Base-by-base conservation (phyloP, 2,888 invertebrate genomes). In the Mystacides longicornis region DNA sequence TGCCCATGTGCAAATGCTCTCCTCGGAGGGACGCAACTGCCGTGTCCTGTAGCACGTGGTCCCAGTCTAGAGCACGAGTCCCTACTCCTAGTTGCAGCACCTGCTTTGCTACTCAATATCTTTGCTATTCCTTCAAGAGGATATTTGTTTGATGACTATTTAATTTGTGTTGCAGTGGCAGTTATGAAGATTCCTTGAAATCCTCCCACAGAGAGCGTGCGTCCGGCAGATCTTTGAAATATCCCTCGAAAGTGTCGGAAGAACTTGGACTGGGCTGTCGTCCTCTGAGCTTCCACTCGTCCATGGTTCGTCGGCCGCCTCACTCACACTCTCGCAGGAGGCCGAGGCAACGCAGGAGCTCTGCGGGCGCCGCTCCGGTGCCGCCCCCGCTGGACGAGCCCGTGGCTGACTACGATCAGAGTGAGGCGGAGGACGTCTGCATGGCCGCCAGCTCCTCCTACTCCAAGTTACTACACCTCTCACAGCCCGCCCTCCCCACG, bases 161-260 rank as follows among this genome's bases (percentile, higher is more conserved):
- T n/a, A n/a, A n/a, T n/a, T n/a, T n/a, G n/a, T n/a, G n/a, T 68
- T 68, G 54, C 70, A 83, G 81, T 65, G 86, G 86, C 70, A 89
- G 87, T 66, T 89, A 89, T 68, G 89, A 89, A 71, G 89, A 89
- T 66, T 89, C 89, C 0, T 71, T 89, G 42, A 89, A 89, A 67
- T 86, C 85, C 1, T 82, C 65, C 69, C 81, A 67, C 73, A 81
- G 69, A 59, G 74, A 69, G 63, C 65, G 64, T 51, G 73, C 71
- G 55, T 62, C 54, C 60, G 27, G 60, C n/a, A 46, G 52, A 16
- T 52, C 52, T 9, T 53, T 53, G 21, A 52, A 52, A 22, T 16
- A 45, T 20, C 19, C 23, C 19, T 14, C 21, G 16, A n/a, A n/a
- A n/a, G 18, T n/a, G 20, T 9, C 18, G n/a, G 23, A 48, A 21